Evolutionary conservation across 92 coral and sea anemone species (phyloP), one percentile per base, ranked within the genome.

Genomic region (Zoanthus solanderi): DNA sequence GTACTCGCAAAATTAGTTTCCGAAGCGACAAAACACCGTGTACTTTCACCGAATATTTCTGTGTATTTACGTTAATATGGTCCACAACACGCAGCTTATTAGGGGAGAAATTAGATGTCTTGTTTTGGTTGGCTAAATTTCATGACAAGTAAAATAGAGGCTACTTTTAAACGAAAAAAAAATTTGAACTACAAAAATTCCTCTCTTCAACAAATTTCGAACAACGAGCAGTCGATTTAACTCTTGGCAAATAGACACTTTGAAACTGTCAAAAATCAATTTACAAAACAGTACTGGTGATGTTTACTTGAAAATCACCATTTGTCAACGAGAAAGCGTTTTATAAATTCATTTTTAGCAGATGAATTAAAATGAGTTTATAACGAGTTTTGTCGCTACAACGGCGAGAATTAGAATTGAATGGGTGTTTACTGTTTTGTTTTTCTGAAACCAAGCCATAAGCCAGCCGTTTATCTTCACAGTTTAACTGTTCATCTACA

Each of bases 181-280:
- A 9, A 37, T 12, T 18, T 23, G 66, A 65, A 81, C 75, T 18
- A 81, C 85, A 67, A 15, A 29, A 65, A 23, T 46, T 57, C 18
- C 75, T 45, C 75, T 11, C 46, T 60, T 65, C 85, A 81, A 81
- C 85, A 81, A 81, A 81, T 10, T 23, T 81, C 66, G 45, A 81
- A 53, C 75, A 45, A 32, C 57, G 57, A 50, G 65, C 47, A 18
- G 74, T 65, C 63, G 5, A 47, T 6, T 32, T 81, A 46, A 46
- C 32, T 28, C 45, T 28, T 50, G 34, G 85, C 85, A 81, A 81
- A 81, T 37, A 29, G 58, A 65, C 30, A 47, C 57, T 28, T 65
- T 71, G 11, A 31, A 79, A 28, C 60, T 65, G 74, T 81, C 74
- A 44, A 30, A 54, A 78, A 78, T 37, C 61, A 68, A 80, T 80